Base-by-base conservation (phyloP, 2,113 vertebrate species). In the Dicerorhinus sumatrensis region DNA sequence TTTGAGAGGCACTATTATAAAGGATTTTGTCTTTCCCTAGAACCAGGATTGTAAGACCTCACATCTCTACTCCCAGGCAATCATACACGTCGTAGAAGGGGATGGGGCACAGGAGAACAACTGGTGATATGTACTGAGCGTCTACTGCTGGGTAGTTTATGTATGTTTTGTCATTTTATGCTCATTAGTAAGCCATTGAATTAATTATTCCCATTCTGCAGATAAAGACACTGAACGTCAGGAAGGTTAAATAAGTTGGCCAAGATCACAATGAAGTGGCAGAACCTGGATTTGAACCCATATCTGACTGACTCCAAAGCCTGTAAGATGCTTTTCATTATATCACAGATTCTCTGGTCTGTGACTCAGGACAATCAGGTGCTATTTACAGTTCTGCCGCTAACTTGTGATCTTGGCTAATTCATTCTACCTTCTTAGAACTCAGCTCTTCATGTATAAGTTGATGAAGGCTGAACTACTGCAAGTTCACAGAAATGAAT, bases 171-270 rank as follows among this genome's bases (percentile, higher is more conserved):
- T 54, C 29, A 62, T 58, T 67, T 87, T 36, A 88, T 3, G 31
- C 20, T 82, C 23, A 73, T 67, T 77, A 92, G 14, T 65, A 56
- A 72, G n/a, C 31, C 54, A 88, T 1, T 72, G 88, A 89, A 81
- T 85, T 89, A 63, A 23, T 81, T 77, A 82, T 60, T 96, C 39
- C 62, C 18, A 77, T 75, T 21, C 21, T 60, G 36, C 48, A 86
- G 46, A 46, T 62, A 81, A 94, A 79, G 65, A 80, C 76, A 96
- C 6, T 62, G 79, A 92, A 75, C 42, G 77, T 85, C 23, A 85
- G 58, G 25, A 16, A 72, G 42, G 62, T 58, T 92, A 65, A 84
- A 51, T 36, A 48, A 75, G 33, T 63, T 21, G 51, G 17, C 51
- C 33, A 70, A 81, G 85, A 76, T 63, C 65, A 72, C 60, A 81